Evolutionary conservation across 2,888 invertebrate genomes (phyloP), one percentile per base, ranked within the genome.

Genomic region (Nebria salina): DNA sequence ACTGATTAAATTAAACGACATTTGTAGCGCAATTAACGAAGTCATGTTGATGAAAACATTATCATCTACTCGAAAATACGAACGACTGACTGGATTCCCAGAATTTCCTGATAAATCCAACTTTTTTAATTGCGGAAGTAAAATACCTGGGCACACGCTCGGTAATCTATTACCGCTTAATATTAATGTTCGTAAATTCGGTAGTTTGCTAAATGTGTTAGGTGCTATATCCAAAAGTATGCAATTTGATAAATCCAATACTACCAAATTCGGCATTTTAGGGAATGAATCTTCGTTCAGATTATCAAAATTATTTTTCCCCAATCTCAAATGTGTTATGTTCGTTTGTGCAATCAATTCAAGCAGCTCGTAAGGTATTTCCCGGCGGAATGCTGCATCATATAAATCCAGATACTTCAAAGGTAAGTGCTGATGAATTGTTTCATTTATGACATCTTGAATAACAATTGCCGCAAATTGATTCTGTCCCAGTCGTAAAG

Each of bases 231-330:
- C 87, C 64, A 91, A 88, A 11, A 90, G 89, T 1, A 90, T 87
- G 1, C 91, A 90, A 85, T 90, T 90, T 75, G 91, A 89, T 68
- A 94, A 87, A 86, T 93, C 92, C 72, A 94, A 85, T 0, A 90
- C 84, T 84, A 90, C 89, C 78, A 93, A 87, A 82, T 91, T 90
- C 0, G 88, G 87, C 92, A 93, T 92, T 65, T 77, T 79, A 1
- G 92, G 92, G 85, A 93, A 93, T 3, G 88, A 86, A 15, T 90
- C 87, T 9, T 90, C 88, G 13, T 86, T 85, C 7, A 93, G 89
- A 1, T 89, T 86, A 87, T 92, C 91, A 84, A 93, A 92, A 83
- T 91, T 91, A 85, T 93, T 93, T 74, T 89, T 86, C 0, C 90
- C 88, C 70, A 93, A 85, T 76, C 88, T 88, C 72, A 93, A 86